Evolutionary conservation across 2,888 invertebrate species (phyloP).

Genomic region (Ectropis crepuscularia): DNA sequence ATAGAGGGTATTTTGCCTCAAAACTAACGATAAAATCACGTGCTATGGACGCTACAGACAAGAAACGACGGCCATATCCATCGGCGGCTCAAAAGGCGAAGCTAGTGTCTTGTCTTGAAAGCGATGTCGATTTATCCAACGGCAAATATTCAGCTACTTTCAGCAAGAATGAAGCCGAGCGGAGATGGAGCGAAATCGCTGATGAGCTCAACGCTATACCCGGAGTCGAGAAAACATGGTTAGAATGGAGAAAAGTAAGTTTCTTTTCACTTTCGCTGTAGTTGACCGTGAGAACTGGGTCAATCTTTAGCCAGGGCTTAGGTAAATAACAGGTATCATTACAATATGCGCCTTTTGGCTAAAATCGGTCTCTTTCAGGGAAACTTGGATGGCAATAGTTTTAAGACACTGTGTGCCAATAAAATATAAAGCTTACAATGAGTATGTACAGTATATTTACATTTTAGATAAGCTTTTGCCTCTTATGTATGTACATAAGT

Average conservation of each 20-base stretch:
- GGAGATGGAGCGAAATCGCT: slow-evolving; percentile 10
- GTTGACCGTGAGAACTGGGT: background rate
- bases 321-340: background rate
- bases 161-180: slow-evolving; percentile 8
- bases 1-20: too few relatives aligned
- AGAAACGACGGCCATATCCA: slow-evolving; percentile 5
- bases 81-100: slow-evolving; percentile 10
- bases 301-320: background rate
- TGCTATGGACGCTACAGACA: background rate
- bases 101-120: background rate
- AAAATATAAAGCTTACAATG: too few relatives aligned
- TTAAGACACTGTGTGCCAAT: too few relatives aligned
- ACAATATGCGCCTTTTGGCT: background rate
- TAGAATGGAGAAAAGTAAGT: slow-evolving; percentile 16
- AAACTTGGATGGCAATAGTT: too few relatives aligned
- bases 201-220: slow-evolving; percentile 10
- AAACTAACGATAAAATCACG: background rate
- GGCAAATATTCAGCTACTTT: slow-evolving; percentile 7
- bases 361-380: too few relatives aligned
- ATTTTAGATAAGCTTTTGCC: too few relatives aligned
- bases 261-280: too few relatives aligned
- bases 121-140: slow-evolving; percentile 5
- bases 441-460: too few relatives aligned
- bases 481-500: too few relatives aligned
- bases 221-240: slow-evolving; percentile 9